Conservation (phyloP, 2,888 invertebrate species). For the Hipparchia sbordonii region DNA sequence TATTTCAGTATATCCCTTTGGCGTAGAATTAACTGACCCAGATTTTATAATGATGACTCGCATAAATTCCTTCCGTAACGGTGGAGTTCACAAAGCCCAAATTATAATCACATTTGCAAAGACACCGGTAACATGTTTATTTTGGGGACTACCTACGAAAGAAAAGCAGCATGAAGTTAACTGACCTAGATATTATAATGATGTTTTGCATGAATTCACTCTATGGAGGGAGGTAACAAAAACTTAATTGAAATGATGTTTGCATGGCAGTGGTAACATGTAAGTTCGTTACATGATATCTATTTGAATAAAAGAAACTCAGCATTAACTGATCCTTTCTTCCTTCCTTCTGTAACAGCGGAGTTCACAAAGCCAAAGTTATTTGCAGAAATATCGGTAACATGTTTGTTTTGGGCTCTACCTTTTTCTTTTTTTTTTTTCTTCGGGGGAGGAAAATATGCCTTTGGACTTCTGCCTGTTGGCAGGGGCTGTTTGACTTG, state of each 20-base stretch:
- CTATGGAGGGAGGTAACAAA: neutral
- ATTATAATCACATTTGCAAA: slow-evolving; percentile 12
- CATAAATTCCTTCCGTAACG: slow-evolving; percentile 11
- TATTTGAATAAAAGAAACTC: too few relatives aligned
- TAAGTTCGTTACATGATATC: too few relatives aligned
- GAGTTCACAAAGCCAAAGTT: too few relatives aligned
- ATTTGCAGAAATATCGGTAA: too few relatives aligned
- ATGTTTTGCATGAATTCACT: slow-evolving; percentile 3
- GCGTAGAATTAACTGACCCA: slow-evolving; percentile 9
- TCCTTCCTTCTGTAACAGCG: too few relatives aligned
- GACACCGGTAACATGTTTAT: slow-evolving; percentile 6
- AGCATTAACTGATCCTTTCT: too few relatives aligned
- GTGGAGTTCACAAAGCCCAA: slow-evolving; percentile 11
- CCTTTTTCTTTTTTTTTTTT: too few relatives aligned
- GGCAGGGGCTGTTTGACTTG: too few relatives aligned
- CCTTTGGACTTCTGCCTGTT: too few relatives aligned
- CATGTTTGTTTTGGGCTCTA: too few relatives aligned
- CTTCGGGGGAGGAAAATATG: too few relatives aligned
- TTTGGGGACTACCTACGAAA: neutral
- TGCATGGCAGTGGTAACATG: neutral
- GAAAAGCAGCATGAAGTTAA: neutral
- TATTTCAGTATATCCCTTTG: neutral
- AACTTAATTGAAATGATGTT: neutral
- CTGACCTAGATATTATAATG: slow-evolving; percentile 5
- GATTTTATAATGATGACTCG: slow-evolving; percentile 16